Conservation (phyloP, 2,888 invertebrate genomes). For the Xestoiulus laeticollis region DNA sequence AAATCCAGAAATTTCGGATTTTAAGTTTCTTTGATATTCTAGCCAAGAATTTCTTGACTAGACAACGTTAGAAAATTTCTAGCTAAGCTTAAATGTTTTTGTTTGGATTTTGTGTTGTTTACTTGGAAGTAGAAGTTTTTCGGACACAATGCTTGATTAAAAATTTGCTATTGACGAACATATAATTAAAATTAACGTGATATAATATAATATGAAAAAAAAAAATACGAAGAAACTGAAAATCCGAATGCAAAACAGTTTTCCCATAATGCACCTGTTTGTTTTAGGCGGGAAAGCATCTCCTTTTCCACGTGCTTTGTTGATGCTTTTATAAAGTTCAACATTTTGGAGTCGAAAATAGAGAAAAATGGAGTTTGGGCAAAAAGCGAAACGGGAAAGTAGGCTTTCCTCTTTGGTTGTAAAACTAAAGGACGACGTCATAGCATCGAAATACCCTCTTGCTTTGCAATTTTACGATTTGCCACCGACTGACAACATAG, state of each 20-base stretch:
- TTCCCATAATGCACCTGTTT: neutral
- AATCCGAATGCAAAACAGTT: neutral
- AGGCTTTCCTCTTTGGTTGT: neutral
- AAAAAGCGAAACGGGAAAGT: slow-evolving; percentile 54
- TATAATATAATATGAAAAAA: too few species aligned
- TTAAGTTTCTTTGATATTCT: too few species aligned
- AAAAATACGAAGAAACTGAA: too few species aligned
- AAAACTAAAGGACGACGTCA: neutral
- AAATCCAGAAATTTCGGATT: too few species aligned
- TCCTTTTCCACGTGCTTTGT: neutral
- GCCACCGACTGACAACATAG: slow-evolving; percentile 78
- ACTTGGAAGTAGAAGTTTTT: too few species aligned
- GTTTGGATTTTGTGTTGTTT: too few species aligned
- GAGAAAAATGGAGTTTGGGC: slow-evolving; percentile 58
- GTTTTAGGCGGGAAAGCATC: neutral
- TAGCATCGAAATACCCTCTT: slow-evolving; percentile 73
- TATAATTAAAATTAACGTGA: too few species aligned
- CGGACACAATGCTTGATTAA: too few species aligned
- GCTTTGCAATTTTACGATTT: slow-evolving; percentile 81
- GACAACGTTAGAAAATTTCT: too few species aligned
- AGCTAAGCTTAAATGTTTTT: too few species aligned
- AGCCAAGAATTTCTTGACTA: too few species aligned
- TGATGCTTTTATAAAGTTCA: neutral
- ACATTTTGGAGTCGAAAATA: neutral
- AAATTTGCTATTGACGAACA: too few species aligned